Evolutionary conservation across 1,140 invertebrate species (phyloP), one percentile per base, ranked within the genome.

Genomic region (Helicoverpa armigera): DNA sequence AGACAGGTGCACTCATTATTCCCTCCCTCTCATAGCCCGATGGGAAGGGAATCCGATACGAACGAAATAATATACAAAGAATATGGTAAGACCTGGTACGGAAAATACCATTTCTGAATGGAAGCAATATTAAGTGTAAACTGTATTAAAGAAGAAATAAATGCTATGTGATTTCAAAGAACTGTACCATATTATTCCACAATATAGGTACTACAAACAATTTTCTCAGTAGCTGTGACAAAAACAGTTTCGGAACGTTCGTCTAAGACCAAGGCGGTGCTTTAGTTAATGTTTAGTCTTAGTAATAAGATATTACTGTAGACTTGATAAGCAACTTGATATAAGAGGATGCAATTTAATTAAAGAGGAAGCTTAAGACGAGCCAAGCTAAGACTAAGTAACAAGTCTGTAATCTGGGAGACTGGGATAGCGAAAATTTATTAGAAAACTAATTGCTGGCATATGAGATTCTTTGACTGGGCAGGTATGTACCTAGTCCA

Each of bases 281-380:
- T 70, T 70, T 70, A 70, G 67, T 67, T 67, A 67, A 67, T 67
- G 50, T 54, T 70, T 54, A 53, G 67, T 70, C 50, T 70, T 70
- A 70, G 67, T 53, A 70, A 67, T 67, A 67, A 67, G 63, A 67
- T 67, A 67, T 70, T 70, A 53, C 67, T 51, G 11, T 18, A 70
- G 67, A 70, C 67, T 70, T 70, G 67, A 70, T 54, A 70, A 70
- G 67, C 23, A 70, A 70, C 67, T 54, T 70, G 67, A 70, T 70
- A 70, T 70, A 70, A 70, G 67, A 50, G 23, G 29, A 70, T 70
- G 67, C 67, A 70, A 70, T 70, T 70, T 70, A 70, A 70, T 70
- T 70, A 70, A 70, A 70, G 67, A 70, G 67, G 50, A 70, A 70
- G 67, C 67, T 70, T 70, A 29, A 70, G 50, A 31, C 48, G 12